A percentile compares a stretch with the other conserved stretches of the same genome.
Evolutionary conservation across 2,888 invertebrate genomes (phyloP).

Genomic region (Azorinus chamasolen): DNA sequence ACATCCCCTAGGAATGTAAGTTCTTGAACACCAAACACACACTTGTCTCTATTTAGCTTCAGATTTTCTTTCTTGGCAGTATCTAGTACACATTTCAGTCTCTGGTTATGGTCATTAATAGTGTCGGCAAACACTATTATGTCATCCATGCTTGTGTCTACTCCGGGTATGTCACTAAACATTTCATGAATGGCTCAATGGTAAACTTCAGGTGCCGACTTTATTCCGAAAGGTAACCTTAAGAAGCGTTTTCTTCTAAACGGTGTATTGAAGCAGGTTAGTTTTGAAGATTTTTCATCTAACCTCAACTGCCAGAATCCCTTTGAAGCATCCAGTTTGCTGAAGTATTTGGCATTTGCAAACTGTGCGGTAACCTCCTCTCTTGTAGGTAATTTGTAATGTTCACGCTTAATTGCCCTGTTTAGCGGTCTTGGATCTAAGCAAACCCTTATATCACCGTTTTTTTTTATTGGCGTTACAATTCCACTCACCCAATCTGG

Average conservation of each 20-base stretch:
- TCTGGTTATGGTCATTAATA: constrained; percentile 24
- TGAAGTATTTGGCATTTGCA: no score
- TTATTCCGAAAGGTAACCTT: constrained; percentile 53
- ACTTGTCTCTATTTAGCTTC: constrained; percentile 31
- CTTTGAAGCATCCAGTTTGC: constrained; percentile 33
- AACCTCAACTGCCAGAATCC: constrained; percentile 46
- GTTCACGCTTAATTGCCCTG: constrained; percentile 45
- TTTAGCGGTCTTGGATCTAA: constrained; percentile 68
- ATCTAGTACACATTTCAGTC: constrained; percentile 13
- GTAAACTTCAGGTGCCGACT: constrained; percentile 39
- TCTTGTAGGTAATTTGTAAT: constrained; percentile 56
- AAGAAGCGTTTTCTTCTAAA: constrained; percentile 39
- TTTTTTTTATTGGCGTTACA: constrained; percentile 54
- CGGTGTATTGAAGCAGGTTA: constrained; percentile 46
- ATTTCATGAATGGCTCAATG: constrained; percentile 33
- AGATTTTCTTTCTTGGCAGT: constrained; percentile 15
- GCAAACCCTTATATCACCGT: constrained; percentile 32
- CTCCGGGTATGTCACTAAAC: constrained; percentile 27
- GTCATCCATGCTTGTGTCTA: constrained; percentile 32
- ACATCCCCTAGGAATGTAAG: constrained; percentile 27
- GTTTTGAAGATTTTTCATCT: constrained; percentile 26
- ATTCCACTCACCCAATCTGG: constrained; percentile 61
- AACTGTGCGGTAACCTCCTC: no score
- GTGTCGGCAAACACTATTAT: constrained; percentile 32
- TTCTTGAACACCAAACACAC: constrained; percentile 13